Percentiles rank a stretch among this genome's conserved stretches.
Evolutionary conservation across 1,140 invertebrate genomes (phyloP).

Genomic region (Mesaphorura yosii): DNA sequence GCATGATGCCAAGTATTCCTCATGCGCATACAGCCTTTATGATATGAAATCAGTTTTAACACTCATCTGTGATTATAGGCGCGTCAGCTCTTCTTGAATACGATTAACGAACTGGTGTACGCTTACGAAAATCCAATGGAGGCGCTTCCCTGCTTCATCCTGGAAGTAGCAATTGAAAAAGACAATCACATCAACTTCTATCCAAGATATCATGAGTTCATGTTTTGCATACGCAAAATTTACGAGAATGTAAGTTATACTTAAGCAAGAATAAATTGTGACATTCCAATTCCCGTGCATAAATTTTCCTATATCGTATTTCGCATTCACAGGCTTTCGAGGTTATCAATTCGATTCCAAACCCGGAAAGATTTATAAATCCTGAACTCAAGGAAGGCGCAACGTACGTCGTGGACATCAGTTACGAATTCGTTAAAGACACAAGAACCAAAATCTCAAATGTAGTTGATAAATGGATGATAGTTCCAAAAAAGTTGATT

Average conservation of each 20-base stretch:
- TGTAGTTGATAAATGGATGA: background rate
- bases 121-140: conserved; percentile 23
- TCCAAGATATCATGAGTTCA: conserved; percentile 16
- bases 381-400: background rate
- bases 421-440: background rate
- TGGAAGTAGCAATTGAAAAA: conserved; percentile 24
- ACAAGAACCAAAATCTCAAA: background rate
- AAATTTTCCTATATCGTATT: background rate
- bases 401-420: background rate
- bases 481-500: background rate
- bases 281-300: background rate
- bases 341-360: background rate
- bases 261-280: no score
- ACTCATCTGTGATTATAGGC: conserved; percentile 7
- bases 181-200: conserved; percentile 7
- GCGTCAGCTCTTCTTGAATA: conserved; percentile 12
- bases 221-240: conserved; percentile 28
- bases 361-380: background rate
- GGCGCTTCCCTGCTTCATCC: conserved; percentile 17
- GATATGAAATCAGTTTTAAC: background rate
- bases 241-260: conserved; percentile 20
- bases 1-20: no score
- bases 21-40: no score
- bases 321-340: background rate
- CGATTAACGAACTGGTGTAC: conserved; percentile 13